Evolutionary conservation across 2,888 invertebrate genomes (phyloP).

Genomic region (Drosophila pullipes): DNA sequence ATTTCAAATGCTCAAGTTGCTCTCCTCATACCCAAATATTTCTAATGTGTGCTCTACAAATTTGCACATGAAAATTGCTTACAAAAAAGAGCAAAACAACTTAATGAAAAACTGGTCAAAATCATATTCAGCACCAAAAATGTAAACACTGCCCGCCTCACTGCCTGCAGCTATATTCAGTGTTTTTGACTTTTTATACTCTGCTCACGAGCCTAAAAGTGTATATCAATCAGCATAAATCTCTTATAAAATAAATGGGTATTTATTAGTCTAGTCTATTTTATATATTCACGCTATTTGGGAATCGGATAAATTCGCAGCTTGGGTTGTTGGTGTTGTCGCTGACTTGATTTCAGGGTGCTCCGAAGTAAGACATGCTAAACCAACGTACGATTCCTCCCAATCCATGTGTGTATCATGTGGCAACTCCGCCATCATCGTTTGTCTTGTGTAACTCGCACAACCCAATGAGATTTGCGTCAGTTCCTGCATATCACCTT

Average conservation of each 20-base stretch:
- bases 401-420: not conserved
- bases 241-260: not conserved
- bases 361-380: not conserved
- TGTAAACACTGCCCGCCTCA: not conserved
- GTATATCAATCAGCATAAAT: not conserved
- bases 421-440: not conserved
- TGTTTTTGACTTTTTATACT: constrained; percentile 7
- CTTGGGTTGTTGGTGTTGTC: not conserved
- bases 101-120: constrained; percentile 27
- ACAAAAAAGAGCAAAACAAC: constrained; percentile 20
- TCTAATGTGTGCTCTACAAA: constrained; percentile 3
- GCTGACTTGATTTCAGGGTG: not conserved
- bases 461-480: rapidly evolving
- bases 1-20: not conserved
- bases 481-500: not conserved
- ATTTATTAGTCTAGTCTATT: too few species aligned
- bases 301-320: not conserved
- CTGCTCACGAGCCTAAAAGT: not conserved
- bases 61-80: constrained; percentile 25
- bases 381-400: not conserved
- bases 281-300: not conserved
- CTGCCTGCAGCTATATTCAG: not conserved
- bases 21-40: not conserved
- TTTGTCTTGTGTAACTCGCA: not conserved
- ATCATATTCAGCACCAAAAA: constrained; percentile 35